Evolutionary conservation across 2,113 vertebrate genomes (phyloP), one percentile per base, ranked within the genome.

Genomic region (Sterna hirundo): DNA sequence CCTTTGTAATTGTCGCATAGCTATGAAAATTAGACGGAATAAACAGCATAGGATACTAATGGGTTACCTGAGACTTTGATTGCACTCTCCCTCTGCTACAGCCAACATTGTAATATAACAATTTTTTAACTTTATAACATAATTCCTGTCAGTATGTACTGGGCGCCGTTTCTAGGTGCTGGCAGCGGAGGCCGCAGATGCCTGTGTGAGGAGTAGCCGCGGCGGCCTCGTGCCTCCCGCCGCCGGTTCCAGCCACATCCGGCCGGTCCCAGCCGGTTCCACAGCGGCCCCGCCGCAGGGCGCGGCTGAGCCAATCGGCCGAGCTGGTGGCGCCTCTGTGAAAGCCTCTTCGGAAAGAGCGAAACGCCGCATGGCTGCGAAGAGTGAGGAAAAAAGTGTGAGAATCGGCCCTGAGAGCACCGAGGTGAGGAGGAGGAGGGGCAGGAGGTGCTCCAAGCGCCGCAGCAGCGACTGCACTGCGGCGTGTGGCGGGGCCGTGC

Each of bases 201-300:
- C 20, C 18, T 18, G 3, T 18, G 21, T 38, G 65, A 78, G 26
- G 49, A 10, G 42, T 15, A 49, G 25, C 9, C 1, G 1, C 2
- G n/a, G 38, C 34, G 11, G 47, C 47, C 47, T 49, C 47, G 47
- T 6, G 4, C 66, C 44, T 27, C 54, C 10, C 54, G 54, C 0
- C 0, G 10, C 47, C 5, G 4, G 5, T 61, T 62, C 76, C 46
- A 0, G 40, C 29, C 15, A 2, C 30, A 4, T 44, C 44, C 2
- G 2, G 30, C 19, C 6, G 20, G 21, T 15, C 26, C 52, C 20
- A 19, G 15, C 27, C 6, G 2, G 42, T 3, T 9, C 66, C 23
- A 11, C 9, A 1, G 1, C 10, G 6, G n/a, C 23, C 8, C n/a
- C 27, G 2, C 21, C 5, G 0, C 26, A 7, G n/a, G 49, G 22